Base-by-base conservation (phyloP, 2,888 invertebrate species). In the Mayetiola destructor region DNA sequence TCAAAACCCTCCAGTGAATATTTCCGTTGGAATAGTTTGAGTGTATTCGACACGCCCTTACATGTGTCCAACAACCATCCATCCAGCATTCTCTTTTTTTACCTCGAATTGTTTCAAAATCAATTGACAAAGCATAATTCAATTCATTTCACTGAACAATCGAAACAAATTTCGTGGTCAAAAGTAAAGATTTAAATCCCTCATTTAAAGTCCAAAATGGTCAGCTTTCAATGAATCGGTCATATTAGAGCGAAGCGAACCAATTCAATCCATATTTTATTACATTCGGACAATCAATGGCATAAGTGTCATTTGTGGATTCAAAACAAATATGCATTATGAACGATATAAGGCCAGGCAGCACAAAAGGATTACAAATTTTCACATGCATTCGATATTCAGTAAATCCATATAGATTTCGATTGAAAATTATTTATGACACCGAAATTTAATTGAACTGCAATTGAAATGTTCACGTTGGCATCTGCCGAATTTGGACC, bases 181-280 rank as follows among this genome's bases (percentile, higher is more conserved):
- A n/a, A n/a, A n/a, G n/a, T n/a, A 32, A 53, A 53, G 20, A 32
- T 53, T 16, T 53, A 53, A 53, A 30, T 30, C 53, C 53, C 53
- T 53, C 53, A 53, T 53, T 53, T 30, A 18, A n/a, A 5, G 16
- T 40, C 32, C 6, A 32, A n/a, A n/a, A n/a, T 48, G 48, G 27
- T n/a, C 23, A 27, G 6, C 32, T 9, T 48, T 23, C 27, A 27
- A n/a, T n/a, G n/a, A n/a, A 48, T 27, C 48, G 48, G 27, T 48
- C 27, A 27, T n/a, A 27, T 48, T n/a, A 27, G 16, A 48, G 27
- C 27, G 48, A 27, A 48, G 27, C 27, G 14, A 27, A 27, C 27
- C 27, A 48, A 48, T 48, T 48, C 48, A 48, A 48, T 48, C 27
- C 48, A 48, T 48, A 48, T 48, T 40, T 48, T 48, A 48, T 48